Percentiles rank a stretch among this genome's conserved stretches.
phyloP scores from a whole-genome alignment of 2,113 vertebrate genomes.

The Heloderma charlesbogerti region DNA sequence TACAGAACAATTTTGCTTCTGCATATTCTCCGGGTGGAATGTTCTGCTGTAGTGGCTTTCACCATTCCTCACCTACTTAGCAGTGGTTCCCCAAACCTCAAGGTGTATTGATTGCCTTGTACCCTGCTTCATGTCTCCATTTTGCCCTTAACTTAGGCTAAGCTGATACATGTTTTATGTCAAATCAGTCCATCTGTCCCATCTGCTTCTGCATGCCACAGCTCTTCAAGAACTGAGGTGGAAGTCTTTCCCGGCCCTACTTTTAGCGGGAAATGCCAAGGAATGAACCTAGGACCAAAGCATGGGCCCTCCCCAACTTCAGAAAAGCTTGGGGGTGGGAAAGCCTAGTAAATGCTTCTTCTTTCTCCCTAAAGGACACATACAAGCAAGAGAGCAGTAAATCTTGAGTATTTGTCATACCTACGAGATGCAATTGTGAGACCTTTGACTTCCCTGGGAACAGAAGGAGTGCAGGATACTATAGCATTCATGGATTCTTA shows the following conservation, averaged over 20 bases:
- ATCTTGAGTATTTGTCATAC: slow-evolving; percentile 90
- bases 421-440: slow-evolving; percentile 84
- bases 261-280: neutral
- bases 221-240: neutral
- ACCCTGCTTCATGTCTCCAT: neutral
- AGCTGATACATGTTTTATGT: neutral
- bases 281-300: neutral
- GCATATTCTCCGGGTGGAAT: neutral
- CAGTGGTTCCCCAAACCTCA: neutral
- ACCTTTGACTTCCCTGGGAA: slow-evolving; percentile 82
- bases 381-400: slow-evolving; percentile 87
- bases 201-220: neutral
- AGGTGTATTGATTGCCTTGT: neutral
- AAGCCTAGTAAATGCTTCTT: neutral
- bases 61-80: neutral
- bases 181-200: neutral
- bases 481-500: slow-evolving; percentile 91
- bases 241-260: neutral
- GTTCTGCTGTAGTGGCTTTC: neutral
- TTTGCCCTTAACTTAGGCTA: neutral
- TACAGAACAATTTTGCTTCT: neutral
- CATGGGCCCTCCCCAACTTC: neutral
- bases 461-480: slow-evolving; percentile 84
- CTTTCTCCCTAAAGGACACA: slow-evolving; percentile 80
- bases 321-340: neutral